Percentiles rank a stretch among this genome's conserved stretches.
These are phyloP conservation scores for Neolamprologus hecqui DNA, from an alignment of 2,113 vertebrate species.

Conservation along the genomic window DNA sequence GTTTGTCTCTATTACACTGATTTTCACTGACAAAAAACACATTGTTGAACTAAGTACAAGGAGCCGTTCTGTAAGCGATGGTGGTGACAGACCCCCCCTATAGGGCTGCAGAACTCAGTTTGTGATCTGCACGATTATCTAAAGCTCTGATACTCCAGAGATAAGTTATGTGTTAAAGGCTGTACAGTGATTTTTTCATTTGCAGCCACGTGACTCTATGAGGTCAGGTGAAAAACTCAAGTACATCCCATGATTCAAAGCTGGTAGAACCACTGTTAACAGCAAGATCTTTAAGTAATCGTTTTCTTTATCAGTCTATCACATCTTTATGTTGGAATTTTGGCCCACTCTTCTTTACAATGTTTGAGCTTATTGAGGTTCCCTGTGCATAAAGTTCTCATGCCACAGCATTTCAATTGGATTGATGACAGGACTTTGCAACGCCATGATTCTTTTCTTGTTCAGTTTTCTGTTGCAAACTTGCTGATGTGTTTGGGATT, in stretches of 20 bases:
- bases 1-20: not conserved
- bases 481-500: not conserved
- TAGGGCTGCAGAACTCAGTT: not conserved
- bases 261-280: not conserved
- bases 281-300: not conserved
- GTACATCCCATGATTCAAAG: not conserved
- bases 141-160: not conserved
- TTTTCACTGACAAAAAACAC: not conserved
- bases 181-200: not conserved
- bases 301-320: not conserved
- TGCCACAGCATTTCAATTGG: not conserved
- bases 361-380: not conserved
- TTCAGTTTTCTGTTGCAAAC: not conserved
- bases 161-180: not conserved
- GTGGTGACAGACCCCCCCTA: not conserved
- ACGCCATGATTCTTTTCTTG: accelerated
- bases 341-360: not conserved
- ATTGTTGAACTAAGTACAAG: not conserved
- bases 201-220: not conserved
- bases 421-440: not conserved
- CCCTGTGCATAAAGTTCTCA: not conserved
- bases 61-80: not conserved
- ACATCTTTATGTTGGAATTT: not conserved
- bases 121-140: not conserved
- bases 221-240: not conserved